Base-by-base conservation (phyloP, 2,888 invertebrate genomes). In the Argyresthia albistria region DNA sequence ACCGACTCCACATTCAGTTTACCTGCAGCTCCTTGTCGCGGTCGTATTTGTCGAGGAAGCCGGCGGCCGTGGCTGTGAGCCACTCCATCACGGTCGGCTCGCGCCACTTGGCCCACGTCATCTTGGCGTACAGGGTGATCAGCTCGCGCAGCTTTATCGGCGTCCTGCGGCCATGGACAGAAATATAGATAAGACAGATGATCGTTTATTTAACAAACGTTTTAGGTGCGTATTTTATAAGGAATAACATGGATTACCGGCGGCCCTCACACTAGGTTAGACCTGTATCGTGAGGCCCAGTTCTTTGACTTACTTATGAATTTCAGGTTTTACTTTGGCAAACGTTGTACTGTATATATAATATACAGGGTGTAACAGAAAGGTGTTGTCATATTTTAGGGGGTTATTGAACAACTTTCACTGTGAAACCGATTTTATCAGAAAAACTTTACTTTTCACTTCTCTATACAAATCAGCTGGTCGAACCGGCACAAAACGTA, bases 1-100 rank as follows among this genome's bases (percentile, higher is more conserved):
- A n/a, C n/a, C n/a, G n/a, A n/a, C n/a, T n/a, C n/a, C n/a, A 9
- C 46, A 46, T 7, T 15, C 8, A 25, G 10, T 1, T 48, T 36
- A 49, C 48, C 36, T 6, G 36, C 8, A 35, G 11, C 6, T 2
- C 7, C 39, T 12, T n/a, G 12, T 9, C 8, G 12, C 2, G 52
- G 8, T 66, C 54, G 35, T 63, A 73, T 0, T 54, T 53, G 0
- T 60, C 46, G 0, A 60, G 56, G 0, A 76, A 36, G 4, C 59
- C 59, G 0, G 47, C 53, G 0, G 60, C 64, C 47, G 69, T 76
- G 4, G 50, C 56, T 0, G 59, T 4, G 6, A 79, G 55, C 80
- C 80, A 80, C 0, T 58, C 58, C 54, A 68, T 48, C 0, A 77
- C 73, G 0, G 43, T 42, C 0, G 67, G 65, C 53, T 78, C 76